Evolutionary conservation across 2,797 vertebrate species (phyloP), one percentile per base, ranked within the genome.

Genomic region (Pangasius mekongensis): DNA sequence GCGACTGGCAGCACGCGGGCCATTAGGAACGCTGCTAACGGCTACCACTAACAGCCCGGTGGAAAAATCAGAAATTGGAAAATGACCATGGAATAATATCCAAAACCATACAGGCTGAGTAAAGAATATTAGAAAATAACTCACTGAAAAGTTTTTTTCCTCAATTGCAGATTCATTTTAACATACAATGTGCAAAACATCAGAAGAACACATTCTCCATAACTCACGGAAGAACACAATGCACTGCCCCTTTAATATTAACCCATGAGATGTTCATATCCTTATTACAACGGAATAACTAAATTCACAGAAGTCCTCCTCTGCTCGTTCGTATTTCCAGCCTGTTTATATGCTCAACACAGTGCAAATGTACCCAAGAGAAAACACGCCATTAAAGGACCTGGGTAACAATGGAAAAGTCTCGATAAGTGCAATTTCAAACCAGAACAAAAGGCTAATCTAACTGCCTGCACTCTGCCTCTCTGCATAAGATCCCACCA

Each of bases 41-140:
- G 90, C 89, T 69, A 91, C 90, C 92, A 74, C 90, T 91, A 92
- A 92, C 92, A 91, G 91, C 86, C 85, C 82, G 78, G 88, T 92
- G 91, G 87, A 92, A 91, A 92, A 49, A 85, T 83, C 64, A 0
- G 43, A 91, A 93, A 93, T 92, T 92, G 91, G 91, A 93, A 93
- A 93, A 92, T 91, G 86, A 90, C 90, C 87, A 66, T 60, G 87
- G 89, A 91, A 89, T 89, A 89, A 89, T 88, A 88, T 89, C 91
- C 90, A 92, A 92, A 92, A 82, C 90, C 87, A 91, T 73, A 84
- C 73, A 87, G 83, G 78, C 87, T 27, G 81, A 82, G 85, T 83
- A 82, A 87, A 88, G 86, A 91, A 87, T 90, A 90, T 64, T 85
- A 88, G 89, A 90, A 89, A 83, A 87, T 69, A 78, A 54, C 69